Conservation (phyloP, 92 coral and sea anemone genomes). For the Porites rus region DNA sequence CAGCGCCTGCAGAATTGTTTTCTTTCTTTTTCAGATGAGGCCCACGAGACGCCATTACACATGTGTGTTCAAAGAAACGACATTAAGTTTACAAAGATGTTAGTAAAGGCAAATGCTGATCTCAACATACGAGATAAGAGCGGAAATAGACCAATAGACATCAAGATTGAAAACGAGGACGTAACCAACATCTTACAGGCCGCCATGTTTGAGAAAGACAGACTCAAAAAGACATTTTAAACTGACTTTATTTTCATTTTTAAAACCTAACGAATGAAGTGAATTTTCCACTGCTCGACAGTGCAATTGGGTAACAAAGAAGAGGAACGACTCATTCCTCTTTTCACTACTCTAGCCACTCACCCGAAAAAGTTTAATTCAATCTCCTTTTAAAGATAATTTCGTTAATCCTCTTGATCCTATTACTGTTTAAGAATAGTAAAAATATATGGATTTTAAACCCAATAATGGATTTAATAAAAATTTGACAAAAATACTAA, state of each 20-base stretch:
- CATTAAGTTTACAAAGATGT: conserved; percentile 48
- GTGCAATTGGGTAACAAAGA: neutral
- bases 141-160: conserved; percentile 67
- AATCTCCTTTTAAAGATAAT: neutral
- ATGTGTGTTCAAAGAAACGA: conserved; percentile 75
- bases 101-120: conserved; percentile 85
- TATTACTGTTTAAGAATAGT: too few species aligned
- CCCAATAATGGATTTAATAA: neutral
- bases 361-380: neutral
- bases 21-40: conserved; percentile 52
- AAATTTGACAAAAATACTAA: neutral
- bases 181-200: conserved; percentile 20
- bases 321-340: neutral
- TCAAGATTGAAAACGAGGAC: conserved; percentile 24
- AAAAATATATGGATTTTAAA: neutral
- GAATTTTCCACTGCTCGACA: conserved; percentile 2
- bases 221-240: conserved; percentile 18
- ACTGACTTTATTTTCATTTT: neutral
- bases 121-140: conserved; percentile 68
- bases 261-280: neutral
- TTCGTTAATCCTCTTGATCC: too few species aligned
- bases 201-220: conserved; percentile 51
- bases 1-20: neutral
- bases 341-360: too few species aligned
- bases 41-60: conserved; percentile 74